These are phyloP conservation scores for Creontiades dilutus DNA, from an alignment of 2,888 invertebrate species.

Conservation along the genomic window DNA sequence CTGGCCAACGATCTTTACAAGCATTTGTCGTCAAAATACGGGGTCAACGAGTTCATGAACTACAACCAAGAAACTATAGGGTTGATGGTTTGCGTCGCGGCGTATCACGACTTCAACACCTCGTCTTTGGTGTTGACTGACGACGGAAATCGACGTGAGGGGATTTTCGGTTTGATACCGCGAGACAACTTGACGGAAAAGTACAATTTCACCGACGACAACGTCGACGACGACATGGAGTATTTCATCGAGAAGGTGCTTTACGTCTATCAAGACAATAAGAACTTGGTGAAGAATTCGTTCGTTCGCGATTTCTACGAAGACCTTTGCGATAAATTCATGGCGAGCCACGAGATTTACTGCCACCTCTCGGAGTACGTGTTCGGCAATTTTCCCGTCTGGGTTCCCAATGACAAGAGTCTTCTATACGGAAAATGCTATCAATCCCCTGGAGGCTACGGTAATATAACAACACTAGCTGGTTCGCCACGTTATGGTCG, in stretches of 20 bases:
- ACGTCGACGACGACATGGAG: slow-evolving; percentile 22
- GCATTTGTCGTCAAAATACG: slow-evolving; percentile 24
- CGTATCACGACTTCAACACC: slow-evolving; percentile 48
- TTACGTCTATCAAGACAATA: not conserved
- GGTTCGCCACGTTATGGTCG: too few species aligned
- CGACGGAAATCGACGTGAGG: slow-evolving; percentile 24
- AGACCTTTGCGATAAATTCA: slow-evolving; percentile 48
- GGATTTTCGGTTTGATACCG: slow-evolving; percentile 37
- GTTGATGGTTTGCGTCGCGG: slow-evolving; percentile 34
- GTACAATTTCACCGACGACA: slow-evolving; percentile 35
- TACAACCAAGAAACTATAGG: slow-evolving; percentile 2
- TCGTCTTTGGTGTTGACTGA: slow-evolving; percentile 10
- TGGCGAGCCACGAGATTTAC: slow-evolving; percentile 17
- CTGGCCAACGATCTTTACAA: slow-evolving; percentile 15
- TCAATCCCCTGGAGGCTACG: slow-evolving; percentile 32
- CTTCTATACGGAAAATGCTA: slow-evolving; percentile 52
- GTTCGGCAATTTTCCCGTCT: slow-evolving; percentile 44
- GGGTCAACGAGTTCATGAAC: slow-evolving; percentile 36
- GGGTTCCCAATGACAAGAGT: slow-evolving; percentile 39
- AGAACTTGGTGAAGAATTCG: slow-evolving; percentile 17
- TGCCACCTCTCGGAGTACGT: slow-evolving; percentile 46
- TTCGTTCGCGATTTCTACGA: slow-evolving; percentile 46
- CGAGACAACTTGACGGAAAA: not conserved
- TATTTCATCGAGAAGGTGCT: slow-evolving; percentile 9
- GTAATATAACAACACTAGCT: not conserved